Conservation (phyloP, 2,888 invertebrate species). For the Parascotia fuliginaria region DNA sequence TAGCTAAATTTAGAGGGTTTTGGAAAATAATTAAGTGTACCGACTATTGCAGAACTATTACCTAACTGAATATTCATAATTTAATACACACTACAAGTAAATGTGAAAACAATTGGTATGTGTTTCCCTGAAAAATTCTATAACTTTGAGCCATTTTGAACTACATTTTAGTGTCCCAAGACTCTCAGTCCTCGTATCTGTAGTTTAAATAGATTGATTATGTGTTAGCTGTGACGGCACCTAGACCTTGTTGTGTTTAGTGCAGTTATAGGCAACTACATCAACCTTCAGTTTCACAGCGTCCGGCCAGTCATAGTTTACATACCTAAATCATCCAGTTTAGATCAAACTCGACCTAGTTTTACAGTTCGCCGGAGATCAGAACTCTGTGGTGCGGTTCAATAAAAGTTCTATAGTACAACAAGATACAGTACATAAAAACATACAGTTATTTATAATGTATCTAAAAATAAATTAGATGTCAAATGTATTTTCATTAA, state of each 20-base stretch:
- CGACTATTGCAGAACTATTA: too few species aligned
- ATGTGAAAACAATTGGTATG: too few species aligned
- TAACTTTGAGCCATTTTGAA: too few species aligned
- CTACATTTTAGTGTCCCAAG: too few species aligned
- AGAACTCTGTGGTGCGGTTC: not conserved
- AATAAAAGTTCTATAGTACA: not conserved
- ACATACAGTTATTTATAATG: too few species aligned
- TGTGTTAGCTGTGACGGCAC: not conserved
- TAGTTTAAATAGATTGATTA: not conserved
- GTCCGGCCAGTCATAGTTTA: not conserved
- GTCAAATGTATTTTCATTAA: not conserved
- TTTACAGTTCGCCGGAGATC: not conserved
- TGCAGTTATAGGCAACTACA: not conserved
- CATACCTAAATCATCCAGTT: not conserved
- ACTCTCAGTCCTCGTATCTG: not conserved
- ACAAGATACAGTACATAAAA: not conserved
- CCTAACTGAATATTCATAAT: too few species aligned
- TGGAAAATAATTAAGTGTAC: too few species aligned
- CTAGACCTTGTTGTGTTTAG: not conserved
- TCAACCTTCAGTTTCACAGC: not conserved
- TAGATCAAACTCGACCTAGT: slow-evolving; percentile 1
- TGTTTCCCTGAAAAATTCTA: too few species aligned
- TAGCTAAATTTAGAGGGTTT: too few species aligned
- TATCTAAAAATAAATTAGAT: too few species aligned
- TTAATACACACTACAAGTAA: too few species aligned